Conservation (phyloP, 2,113 vertebrate genomes). For the Nothobranchius furzeri region DNA sequence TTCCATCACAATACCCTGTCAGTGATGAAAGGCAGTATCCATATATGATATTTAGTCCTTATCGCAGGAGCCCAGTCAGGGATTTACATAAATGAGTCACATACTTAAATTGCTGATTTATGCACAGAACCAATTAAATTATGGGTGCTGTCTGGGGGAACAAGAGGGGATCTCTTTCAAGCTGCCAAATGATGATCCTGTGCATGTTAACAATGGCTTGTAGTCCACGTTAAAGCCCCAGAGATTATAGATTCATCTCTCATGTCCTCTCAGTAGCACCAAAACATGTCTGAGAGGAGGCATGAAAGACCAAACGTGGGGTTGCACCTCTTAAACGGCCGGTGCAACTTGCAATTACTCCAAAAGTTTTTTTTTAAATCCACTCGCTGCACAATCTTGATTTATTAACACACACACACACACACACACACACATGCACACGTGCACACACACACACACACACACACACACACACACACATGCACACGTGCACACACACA, state of each 20-base stretch:
- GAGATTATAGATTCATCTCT: neutral
- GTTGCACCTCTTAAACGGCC: no score
- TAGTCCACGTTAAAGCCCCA: constrained; percentile 10
- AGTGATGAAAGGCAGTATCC: constrained; percentile 65
- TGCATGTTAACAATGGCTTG: constrained; percentile 17
- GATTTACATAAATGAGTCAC: constrained; percentile 65
- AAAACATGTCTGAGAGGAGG: neutral
- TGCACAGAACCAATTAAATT: constrained; percentile 50
- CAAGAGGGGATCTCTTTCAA: constrained; percentile 20
- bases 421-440: no score
- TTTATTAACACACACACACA: no score
- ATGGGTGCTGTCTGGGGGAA: constrained; percentile 34
- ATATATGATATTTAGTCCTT: constrained; percentile 67
- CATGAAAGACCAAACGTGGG: no score
- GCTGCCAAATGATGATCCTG: constrained; percentile 22
- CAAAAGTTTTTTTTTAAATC: no score
- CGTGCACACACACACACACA: no score
- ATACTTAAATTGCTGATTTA: constrained; percentile 68
- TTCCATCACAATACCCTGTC: constrained; percentile 76
- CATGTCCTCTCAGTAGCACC: neutral
- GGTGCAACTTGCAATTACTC: no score
- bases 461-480: no score
- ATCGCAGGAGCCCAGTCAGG: constrained; percentile 62
- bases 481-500: no score
- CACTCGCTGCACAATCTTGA: no score